phyloP scores from a whole-genome alignment of 2,797 vertebrate genomes.

The Dryobates pubescens region DNA sequence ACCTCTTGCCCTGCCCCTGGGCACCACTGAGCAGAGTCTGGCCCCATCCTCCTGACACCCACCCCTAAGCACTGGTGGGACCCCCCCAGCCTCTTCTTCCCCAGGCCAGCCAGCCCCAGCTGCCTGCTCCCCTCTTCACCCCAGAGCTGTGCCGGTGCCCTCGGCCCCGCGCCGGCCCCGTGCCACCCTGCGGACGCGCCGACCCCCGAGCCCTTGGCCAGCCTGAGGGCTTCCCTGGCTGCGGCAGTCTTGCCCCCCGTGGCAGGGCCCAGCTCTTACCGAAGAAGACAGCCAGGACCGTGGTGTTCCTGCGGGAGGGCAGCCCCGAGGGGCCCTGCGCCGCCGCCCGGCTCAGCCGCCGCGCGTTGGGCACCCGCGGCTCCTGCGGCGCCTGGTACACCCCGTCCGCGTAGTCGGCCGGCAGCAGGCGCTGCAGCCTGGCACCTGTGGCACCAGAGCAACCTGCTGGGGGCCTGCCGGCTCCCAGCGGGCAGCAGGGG shows the following conservation, averaged over 20 bases:
- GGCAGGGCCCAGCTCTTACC: constrained; percentile 76
- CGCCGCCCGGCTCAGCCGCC: constrained; percentile 79
- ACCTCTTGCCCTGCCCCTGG: too few species aligned
- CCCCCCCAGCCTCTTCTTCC: too few species aligned
- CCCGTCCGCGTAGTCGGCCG: constrained; percentile 87
- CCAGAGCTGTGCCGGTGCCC: too few species aligned
- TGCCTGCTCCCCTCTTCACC: too few species aligned
- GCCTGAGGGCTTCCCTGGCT: too few species aligned
- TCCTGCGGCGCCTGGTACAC: constrained; percentile 85
- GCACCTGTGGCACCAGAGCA: constrained; percentile 77
- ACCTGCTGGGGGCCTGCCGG: fast-evolving
- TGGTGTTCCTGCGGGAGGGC: constrained; percentile 84
- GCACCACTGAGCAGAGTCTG: too few species aligned
- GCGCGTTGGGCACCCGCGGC: constrained; percentile 86
- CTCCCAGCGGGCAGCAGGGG: fast-evolving
- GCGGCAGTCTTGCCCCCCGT: fast-evolving
- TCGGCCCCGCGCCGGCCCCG: too few species aligned
- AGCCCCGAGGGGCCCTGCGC: constrained; percentile 78
- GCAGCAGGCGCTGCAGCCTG: constrained; percentile 83
- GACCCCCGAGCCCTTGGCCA: too few species aligned
- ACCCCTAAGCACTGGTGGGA: too few species aligned
- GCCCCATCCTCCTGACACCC: too few species aligned
- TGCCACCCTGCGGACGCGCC: too few species aligned
- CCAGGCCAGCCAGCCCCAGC: too few species aligned
- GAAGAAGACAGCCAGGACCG: constrained; percentile 90